A percentile compares a stretch with the other conserved stretches of the same genome.
phyloP scores from a whole-genome alignment of 2,797 vertebrate genomes.

The Oreortyx pictus region DNA sequence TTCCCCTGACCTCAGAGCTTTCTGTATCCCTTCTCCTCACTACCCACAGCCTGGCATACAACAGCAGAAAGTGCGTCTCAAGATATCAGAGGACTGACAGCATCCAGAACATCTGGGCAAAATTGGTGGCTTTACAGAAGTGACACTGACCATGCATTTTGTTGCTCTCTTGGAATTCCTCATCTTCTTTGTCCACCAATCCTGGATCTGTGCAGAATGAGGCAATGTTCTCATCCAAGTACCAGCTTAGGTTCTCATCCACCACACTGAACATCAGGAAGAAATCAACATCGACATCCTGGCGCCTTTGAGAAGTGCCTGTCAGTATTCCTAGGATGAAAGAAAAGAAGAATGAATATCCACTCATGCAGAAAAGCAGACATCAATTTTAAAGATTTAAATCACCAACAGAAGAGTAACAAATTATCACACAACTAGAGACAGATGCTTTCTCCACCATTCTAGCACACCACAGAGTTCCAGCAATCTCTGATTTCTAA shows the following conservation, averaged over 20 bases:
- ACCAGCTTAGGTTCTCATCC: conserved; percentile 87
- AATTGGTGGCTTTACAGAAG: not conserved
- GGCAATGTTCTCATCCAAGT: conserved; percentile 80
- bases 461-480: not conserved
- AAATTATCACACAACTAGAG: not conserved
- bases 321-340: conserved; percentile 69
- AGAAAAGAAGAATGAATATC: not conserved
- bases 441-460: not conserved
- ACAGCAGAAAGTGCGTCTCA: not conserved
- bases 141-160: conserved; percentile 80
- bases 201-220: conserved; percentile 75
- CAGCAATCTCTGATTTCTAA: not conserved
- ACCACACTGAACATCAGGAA: conserved; percentile 85
- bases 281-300: conserved; percentile 77
- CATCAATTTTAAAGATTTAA: not conserved
- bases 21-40: not conserved
- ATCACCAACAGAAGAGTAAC: not conserved
- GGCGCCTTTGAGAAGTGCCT: conserved; percentile 59
- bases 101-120: not conserved
- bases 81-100: not conserved
- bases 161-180: conserved; percentile 80
- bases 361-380: not conserved
- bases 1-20: not conserved
- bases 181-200: conserved; percentile 77
- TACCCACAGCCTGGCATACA: not conserved